Base-by-base conservation (phyloP, 2,113 vertebrate genomes). In the Rhinichthys klamathensis region DNA sequence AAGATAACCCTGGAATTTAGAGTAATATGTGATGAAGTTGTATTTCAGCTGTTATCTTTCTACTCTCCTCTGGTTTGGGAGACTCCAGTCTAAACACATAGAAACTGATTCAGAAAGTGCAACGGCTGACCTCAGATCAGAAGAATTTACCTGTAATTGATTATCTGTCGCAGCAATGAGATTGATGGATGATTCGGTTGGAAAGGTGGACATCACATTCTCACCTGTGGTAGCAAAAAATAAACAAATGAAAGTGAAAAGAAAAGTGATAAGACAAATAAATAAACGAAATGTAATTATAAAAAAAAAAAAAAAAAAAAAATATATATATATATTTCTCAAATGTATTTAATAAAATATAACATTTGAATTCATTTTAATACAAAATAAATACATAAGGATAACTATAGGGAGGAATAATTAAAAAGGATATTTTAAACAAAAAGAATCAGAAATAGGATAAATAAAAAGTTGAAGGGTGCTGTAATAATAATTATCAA, bases 221-320 rank as follows among this genome's bases (percentile, higher is more conserved):
- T 93, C 87, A 85, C 91, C 94, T 95, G 83, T n/a, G 38, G 77
- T 44, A 85, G 82, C 51, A 88, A 58, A 89, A 16, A 58, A 12
- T 2, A 51, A 16, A 51, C 49, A 27, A 51, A 75, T 88, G n/a
- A 67, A 86, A 85, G 78, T 65, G 4, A 21, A 80, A 87, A 32
- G 70, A 88, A 75, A 73, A 25, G 12, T 46, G 23, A 27, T 11
- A 25, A 4, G 1, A 13, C 2, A 1, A 27, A 27, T 15, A 74
- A 56, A 69, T 35, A 11, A 30, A 9, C 1, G 10, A 72, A 72
- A 72, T 72, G n/a, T 49, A 15, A 2, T 46, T 5, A 74, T 12
- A n/a, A n/a, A 46, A 46, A n/a, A 18, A 8, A 35, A 18, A 18
- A 18, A 0, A 6, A 35, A 32, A 15, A 16, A 30, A 25, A 27